These are phyloP conservation scores for Hydropotes inermis DNA, from an alignment of 2,113 vertebrate genomes.

Conservation along the genomic window DNA sequence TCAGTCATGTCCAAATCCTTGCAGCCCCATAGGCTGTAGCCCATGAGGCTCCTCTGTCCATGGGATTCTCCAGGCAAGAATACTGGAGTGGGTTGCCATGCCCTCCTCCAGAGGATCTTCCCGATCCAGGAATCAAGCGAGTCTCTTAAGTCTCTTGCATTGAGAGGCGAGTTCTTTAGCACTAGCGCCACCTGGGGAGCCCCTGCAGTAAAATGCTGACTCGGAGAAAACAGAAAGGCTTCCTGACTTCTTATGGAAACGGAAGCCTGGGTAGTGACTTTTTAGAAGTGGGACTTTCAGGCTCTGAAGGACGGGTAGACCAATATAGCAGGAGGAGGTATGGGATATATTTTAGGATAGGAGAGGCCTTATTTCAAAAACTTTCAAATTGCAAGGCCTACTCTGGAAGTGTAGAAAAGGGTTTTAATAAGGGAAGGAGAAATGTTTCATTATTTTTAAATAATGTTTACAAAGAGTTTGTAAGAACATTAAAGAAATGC, in stretches of 20 bases:
- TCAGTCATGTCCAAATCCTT: too few relatives aligned
- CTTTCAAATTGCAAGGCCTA: neutral
- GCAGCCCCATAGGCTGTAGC: too few relatives aligned
- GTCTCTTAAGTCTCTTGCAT: neutral
- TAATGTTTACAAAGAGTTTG: neutral
- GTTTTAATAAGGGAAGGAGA: neutral
- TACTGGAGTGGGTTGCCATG: too few relatives aligned
- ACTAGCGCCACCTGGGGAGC: neutral
- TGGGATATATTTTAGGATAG: neutral
- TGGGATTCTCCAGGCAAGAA: too few relatives aligned
- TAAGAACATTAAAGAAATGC: constrained; percentile 15
- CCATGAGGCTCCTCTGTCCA: too few relatives aligned
- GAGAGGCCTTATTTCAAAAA: neutral
- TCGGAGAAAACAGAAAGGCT: neutral
- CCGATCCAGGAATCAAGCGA: neutral
- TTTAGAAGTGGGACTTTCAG: neutral
- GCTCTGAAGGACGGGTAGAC: neutral
- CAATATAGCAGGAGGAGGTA: neutral
- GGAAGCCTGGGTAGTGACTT: neutral
- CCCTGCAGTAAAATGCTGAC: neutral
- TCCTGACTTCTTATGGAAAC: neutral
- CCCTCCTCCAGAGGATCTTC: too few relatives aligned
- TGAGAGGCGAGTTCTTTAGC: neutral
- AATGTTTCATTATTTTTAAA: neutral
- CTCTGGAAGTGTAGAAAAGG: neutral